Base-by-base conservation (phyloP, 2,797 vertebrate species). In the Leontopithecus rosalia region DNA sequence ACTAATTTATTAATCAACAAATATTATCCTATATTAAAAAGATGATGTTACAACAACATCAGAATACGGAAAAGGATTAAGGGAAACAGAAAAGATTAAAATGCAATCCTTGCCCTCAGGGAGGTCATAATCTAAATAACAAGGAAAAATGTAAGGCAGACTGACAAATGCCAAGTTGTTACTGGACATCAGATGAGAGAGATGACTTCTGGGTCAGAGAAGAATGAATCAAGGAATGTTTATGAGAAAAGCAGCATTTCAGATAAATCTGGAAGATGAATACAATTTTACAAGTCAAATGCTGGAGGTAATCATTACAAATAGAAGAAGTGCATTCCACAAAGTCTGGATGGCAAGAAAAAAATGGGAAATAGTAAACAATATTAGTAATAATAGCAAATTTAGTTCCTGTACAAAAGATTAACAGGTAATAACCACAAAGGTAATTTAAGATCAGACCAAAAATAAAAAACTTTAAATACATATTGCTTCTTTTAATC, bases 391-490 rank as follows among this genome's bases (percentile, higher is more conserved):
- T 87, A 77, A 50, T 4, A 89, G n/a, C 26, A 86, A 79, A 58
- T 64, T 85, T 84, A 22, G 28, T 92, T 89, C 30, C 57, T 94
- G 14, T 89, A n/a, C 39, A 97, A n/a, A 96, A 92, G 28, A 72
- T 5, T 61, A 88, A 72, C 28, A 87, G 36, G 39, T 61, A 90
- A 43, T 58, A 96, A 72, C 41, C 39, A 76, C 57, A 79, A 95
- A 95, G 75, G 67, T 64, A 88, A 67, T 85, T 95, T 64, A 95
- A 92, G 14, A 55, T 88, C 39, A 92, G n/a, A 87, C 13, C 46
- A 88, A 96, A 96, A 96, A 67, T 88, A 93, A 91, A 81, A 50
- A 82, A 80, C 67, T 90, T 95, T 76, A 82, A 96, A 88, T 81
- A 50, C 14, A 92, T 33, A 43, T 86, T 73, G 95, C 39, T 90